Conservation (phyloP, 2,113 vertebrate genomes). For the Brevimyrus niger region DNA sequence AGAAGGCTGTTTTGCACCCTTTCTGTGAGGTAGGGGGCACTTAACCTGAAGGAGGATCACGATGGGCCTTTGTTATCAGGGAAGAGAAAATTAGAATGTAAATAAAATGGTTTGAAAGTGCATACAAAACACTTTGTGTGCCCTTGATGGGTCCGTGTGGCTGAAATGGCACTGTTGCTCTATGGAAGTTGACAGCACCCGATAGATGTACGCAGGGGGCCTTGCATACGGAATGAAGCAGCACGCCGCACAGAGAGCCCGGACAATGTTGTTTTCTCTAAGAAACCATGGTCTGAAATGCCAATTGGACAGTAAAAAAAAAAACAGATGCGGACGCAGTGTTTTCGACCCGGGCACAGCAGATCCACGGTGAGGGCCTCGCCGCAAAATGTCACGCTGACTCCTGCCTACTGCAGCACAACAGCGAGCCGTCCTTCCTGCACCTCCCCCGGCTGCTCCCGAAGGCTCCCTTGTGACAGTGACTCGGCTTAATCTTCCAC, state of each 20-base stretch:
- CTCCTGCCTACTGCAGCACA: slow-evolving; percentile 37
- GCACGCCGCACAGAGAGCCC: not conserved
- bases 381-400: slow-evolving; percentile 50
- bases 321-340: slow-evolving; percentile 41
- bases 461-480: slow-evolving; percentile 17
- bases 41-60: not conserved
- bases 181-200: not conserved
- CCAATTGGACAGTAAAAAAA: slow-evolving; percentile 32
- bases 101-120: slow-evolving; percentile 1
- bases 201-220: not conserved
- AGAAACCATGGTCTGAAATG: slow-evolving; percentile 34
- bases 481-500: not conserved
- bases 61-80: not conserved
- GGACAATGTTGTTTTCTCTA: slow-evolving; percentile 12
- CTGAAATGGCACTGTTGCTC: not conserved
- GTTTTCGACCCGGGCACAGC: slow-evolving; percentile 43
- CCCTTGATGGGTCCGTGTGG: not conserved
- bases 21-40: not conserved
- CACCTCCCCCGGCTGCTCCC: slow-evolving; percentile 2
- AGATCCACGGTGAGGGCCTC: slow-evolving; percentile 38
- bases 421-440: slow-evolving; percentile 7
- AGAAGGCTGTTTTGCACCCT: not conserved
- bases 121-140: not conserved
- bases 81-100: not conserved
- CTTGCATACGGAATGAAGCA: not conserved